phyloP scores from a whole-genome alignment of 64 coral and sea anemone species.

The Montipora foliosa region DNA sequence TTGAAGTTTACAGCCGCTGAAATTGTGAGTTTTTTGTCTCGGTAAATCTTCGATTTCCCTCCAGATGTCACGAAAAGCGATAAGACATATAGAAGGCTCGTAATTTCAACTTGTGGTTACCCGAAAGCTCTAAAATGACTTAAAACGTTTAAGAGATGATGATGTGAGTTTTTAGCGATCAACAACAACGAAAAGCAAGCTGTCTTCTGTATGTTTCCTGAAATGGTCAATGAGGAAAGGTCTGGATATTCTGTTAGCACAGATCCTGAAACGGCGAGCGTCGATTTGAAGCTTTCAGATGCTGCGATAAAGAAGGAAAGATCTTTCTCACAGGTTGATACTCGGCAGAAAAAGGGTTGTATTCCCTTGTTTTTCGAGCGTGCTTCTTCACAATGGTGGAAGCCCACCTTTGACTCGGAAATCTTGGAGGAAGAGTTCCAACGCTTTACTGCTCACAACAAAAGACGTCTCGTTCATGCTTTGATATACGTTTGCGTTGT shows the following conservation, averaged over 20 bases:
- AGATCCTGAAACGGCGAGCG: slow-evolving; percentile 86
- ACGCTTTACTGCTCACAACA: slow-evolving; percentile 88
- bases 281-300: slow-evolving; percentile 76
- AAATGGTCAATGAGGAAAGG: slow-evolving; percentile 43
- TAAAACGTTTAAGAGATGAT: background rate
- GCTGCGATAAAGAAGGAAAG: slow-evolving; percentile 93
- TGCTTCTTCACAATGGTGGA: slow-evolving; percentile 99
- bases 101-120: background rate
- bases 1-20: slow-evolving; percentile 48
- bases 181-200: slow-evolving; percentile 39
- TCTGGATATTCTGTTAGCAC: slow-evolving; percentile 69
- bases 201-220: slow-evolving; percentile 31
- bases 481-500: slow-evolving; percentile 80
- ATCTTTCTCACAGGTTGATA: slow-evolving; percentile 99
- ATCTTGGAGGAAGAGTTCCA: slow-evolving; percentile 98
- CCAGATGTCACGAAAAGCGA: background rate
- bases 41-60: slow-evolving; percentile 25
- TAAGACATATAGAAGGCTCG: background rate
- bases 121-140: slow-evolving; percentile 37
- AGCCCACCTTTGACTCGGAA: slow-evolving; percentile 96
- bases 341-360: slow-evolving; percentile 94
- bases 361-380: slow-evolving; percentile 98
- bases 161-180: background rate
- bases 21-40: slow-evolving; percentile 38
- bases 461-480: slow-evolving; percentile 80